phyloP scores from a whole-genome alignment of 2,797 vertebrate genomes.

The Melanotaenia parkinsoni region DNA sequence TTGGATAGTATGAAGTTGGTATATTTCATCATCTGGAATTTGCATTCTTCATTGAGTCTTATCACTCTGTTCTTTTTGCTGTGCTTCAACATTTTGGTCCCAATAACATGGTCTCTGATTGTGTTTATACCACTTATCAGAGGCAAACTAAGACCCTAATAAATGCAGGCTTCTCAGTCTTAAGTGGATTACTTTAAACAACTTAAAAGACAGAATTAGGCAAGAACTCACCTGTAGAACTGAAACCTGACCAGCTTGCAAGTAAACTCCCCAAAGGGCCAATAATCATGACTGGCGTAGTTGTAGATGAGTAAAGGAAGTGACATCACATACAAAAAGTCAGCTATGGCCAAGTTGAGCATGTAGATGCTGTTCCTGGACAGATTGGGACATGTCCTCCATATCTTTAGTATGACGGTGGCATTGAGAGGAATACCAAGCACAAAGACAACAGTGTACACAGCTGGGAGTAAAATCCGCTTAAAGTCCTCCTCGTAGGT shows the following conservation, averaged over 20 bases:
- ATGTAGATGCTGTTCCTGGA: slow-evolving; percentile 91
- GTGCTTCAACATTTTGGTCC: too few species aligned
- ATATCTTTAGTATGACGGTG: slow-evolving; percentile 90
- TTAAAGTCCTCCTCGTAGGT: slow-evolving; percentile 95
- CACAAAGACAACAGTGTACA: slow-evolving; percentile 89
- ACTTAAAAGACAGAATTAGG: not conserved
- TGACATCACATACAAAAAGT: slow-evolving; percentile 93
- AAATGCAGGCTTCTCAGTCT: too few species aligned
- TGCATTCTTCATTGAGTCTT: too few species aligned
- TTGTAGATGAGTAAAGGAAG: slow-evolving; percentile 96
- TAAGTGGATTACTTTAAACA: too few species aligned
- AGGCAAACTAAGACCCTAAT: too few species aligned
- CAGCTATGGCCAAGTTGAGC: slow-evolving; percentile 91
- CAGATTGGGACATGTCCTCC: slow-evolving; percentile 80
- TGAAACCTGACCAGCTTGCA: slow-evolving; percentile 94
- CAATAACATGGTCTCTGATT: too few species aligned
- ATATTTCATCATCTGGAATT: too few species aligned
- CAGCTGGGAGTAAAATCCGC: slow-evolving; percentile 87
- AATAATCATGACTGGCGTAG: slow-evolving; percentile 92
- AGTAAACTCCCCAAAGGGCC: slow-evolving; percentile 93
- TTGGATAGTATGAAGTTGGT: too few species aligned
- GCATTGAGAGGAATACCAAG: slow-evolving; percentile 90
- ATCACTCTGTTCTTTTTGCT: too few species aligned
- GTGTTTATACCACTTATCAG: too few species aligned
- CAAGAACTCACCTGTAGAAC: slow-evolving; percentile 87